These are phyloP conservation scores for Taurulus bubalis DNA, from an alignment of 2,113 vertebrate species.

Conservation along the genomic window DNA sequence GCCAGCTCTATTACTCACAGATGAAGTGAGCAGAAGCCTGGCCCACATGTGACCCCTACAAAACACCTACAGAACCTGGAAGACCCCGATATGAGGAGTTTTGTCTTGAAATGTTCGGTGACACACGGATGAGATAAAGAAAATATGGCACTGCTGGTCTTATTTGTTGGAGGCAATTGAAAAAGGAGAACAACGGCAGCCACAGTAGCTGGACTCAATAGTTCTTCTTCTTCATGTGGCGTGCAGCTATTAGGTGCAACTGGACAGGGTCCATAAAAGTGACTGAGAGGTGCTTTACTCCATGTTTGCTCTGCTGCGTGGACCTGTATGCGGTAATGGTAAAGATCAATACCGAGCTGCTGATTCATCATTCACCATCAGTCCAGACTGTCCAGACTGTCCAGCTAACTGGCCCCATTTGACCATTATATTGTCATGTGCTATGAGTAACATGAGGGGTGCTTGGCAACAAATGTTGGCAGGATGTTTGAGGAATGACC, in stretches of 20 bases:
- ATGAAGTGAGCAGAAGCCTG: not conserved
- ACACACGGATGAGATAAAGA: constrained; percentile 1
- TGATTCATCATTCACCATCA: constrained; percentile 70
- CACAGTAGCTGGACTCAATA: constrained; percentile 32
- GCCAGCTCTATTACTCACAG: constrained; percentile 3
- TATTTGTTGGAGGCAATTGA: constrained; percentile 23
- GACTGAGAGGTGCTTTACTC: constrained; percentile 71
- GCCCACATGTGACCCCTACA: not conserved
- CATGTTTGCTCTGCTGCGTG: constrained; percentile 58
- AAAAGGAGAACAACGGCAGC: constrained; percentile 28
- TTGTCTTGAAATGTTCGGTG: constrained; percentile 1
- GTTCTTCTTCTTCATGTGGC: constrained; percentile 49
- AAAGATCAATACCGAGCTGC: constrained; percentile 70
- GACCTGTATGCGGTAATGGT: constrained; percentile 63
- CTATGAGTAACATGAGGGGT: constrained; percentile 68
- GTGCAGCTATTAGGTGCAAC: constrained; percentile 58
- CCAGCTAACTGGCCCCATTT: constrained; percentile 76
- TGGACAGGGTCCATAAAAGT: constrained; percentile 71
- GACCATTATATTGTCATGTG: constrained; percentile 76
- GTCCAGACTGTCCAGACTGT: constrained; percentile 60
- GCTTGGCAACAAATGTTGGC: constrained; percentile 76
- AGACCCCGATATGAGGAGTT: not conserved
- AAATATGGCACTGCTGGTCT: constrained; percentile 23
- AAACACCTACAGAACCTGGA: not conserved
- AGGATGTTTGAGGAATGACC: constrained; percentile 78